Evolutionary conservation across 2,888 invertebrate genomes (phyloP), one percentile per base, ranked within the genome.

Genomic region (Drosophila ustulata): DNA sequence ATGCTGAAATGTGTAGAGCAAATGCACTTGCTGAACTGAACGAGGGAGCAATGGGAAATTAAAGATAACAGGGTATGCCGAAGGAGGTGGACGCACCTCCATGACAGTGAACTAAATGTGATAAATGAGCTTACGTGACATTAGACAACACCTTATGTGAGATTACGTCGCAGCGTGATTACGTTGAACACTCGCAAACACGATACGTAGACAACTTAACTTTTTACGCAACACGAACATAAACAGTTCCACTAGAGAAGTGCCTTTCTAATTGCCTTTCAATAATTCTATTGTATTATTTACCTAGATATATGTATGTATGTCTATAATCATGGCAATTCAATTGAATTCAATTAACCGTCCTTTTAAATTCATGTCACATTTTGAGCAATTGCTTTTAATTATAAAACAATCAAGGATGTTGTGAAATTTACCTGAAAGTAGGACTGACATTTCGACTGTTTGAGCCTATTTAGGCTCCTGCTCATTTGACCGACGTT

Each of bases 91-190:
- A 11, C 23, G 18, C 30, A 25, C 8, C 43, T 34, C 28, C 59
- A 61, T 34, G 34, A 56, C 52, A 30, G n/a, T 56, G 66, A 45
- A 57, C 55, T 56, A 53, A 66, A 59, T 70, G 62, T 47, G 73
- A 62, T 83, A 80, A 86, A 73, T 63, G 58, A 65, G 80, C 87
- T 81, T 87, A 83, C 72, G 81, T 80, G 84, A 73, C 73, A 80
- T 83, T 66, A 83, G 73, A 77, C 72, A 70, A 76, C 87, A 81
- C 83, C 87, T 83, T 65, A 66, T 61, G 58, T 64, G 53, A 67
- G 67, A 77, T 80, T 68, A 83, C 58, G 66, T 76, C 55, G 68
- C 53, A 71, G 9, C 51, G 50, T 62, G 62, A 78, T 74, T 71
- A 66, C 71, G 64, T 61, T 52, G 63, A 43, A 71, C 80, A 70